Percentiles rank a stretch among this genome's conserved stretches.
phyloP scores from a whole-genome alignment of 2,888 invertebrate species.

The Drosophila percnosoma region DNA sequence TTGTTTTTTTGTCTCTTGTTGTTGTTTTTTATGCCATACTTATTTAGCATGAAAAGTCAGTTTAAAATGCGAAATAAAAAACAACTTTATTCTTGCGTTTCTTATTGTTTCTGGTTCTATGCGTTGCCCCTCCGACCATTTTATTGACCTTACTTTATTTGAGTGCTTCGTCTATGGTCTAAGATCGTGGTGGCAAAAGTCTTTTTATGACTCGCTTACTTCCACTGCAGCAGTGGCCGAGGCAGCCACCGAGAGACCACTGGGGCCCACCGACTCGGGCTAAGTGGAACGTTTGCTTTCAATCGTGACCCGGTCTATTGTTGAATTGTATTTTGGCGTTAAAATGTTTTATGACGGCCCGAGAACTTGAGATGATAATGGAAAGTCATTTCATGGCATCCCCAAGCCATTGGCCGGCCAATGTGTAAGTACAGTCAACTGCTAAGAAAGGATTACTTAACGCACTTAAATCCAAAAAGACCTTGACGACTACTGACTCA shows the following conservation, averaged over 20 bases:
- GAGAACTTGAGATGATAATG: slow-evolving; percentile 64
- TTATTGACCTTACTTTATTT: slow-evolving; percentile 47
- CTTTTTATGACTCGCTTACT: slow-evolving; percentile 53
- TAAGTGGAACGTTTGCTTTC: slow-evolving; percentile 30
- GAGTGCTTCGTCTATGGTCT: slow-evolving; percentile 33
- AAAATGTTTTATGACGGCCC: slow-evolving; percentile 57
- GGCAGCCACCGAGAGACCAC: not conserved
- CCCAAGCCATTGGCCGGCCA: slow-evolving; percentile 18
- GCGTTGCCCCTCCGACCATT: slow-evolving; percentile 10
- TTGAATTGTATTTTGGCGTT: slow-evolving; percentile 52
- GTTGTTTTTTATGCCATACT: slow-evolving; percentile 52
- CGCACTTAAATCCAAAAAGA: slow-evolving; percentile 11
- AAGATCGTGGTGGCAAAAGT: slow-evolving; percentile 45
- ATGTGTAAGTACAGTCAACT: slow-evolving; percentile 27
- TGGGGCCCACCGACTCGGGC: slow-evolving; percentile 25
- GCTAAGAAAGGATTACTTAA: slow-evolving; percentile 42
- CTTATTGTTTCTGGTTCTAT: slow-evolving; percentile 45
- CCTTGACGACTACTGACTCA: not conserved
- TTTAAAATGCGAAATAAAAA: slow-evolving; percentile 66
- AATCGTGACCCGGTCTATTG: slow-evolving; percentile 43
- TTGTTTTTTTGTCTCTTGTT: not conserved
- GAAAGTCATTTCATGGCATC: slow-evolving; percentile 53
- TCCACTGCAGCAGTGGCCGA: not conserved
- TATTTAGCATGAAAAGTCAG: slow-evolving; percentile 78
- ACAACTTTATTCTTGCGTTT: slow-evolving; percentile 29